Conservation (phyloP, 1,140 invertebrate genomes). For the Lutraria rhynchaena region DNA sequence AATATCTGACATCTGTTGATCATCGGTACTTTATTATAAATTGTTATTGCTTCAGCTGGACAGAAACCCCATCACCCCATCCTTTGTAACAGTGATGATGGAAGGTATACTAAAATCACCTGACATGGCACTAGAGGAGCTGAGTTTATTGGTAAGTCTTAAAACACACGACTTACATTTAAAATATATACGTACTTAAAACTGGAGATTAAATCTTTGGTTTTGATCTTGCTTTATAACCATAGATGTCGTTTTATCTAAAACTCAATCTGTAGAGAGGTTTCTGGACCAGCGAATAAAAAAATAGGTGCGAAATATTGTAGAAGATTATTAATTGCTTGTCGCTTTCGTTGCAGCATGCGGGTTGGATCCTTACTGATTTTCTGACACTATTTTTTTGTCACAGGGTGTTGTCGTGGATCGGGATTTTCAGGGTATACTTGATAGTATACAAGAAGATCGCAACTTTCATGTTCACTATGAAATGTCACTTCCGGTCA, state of each 20-base stretch:
- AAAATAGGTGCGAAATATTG: too few relatives aligned
- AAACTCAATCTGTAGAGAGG: too few relatives aligned
- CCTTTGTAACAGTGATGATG: slow-evolving; percentile 65
- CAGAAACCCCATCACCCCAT: slow-evolving; percentile 67
- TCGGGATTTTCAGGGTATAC: slow-evolving; percentile 63
- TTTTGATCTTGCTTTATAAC: too few relatives aligned
- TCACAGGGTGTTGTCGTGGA: slow-evolving; percentile 69
- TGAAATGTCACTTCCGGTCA: slow-evolving; percentile 67
- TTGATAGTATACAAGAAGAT: slow-evolving; percentile 54
- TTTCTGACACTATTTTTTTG: neutral
- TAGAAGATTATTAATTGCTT: too few relatives aligned
- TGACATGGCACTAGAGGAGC: slow-evolving; percentile 54
- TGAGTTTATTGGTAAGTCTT: slow-evolving; percentile 58
- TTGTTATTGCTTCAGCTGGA: slow-evolving; percentile 52
- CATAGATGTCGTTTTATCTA: too few relatives aligned
- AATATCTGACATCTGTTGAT: too few relatives aligned
- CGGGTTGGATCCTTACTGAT: neutral
- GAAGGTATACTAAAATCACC: slow-evolving; percentile 59
- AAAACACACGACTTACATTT: too few relatives aligned
- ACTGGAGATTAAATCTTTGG: too few relatives aligned
- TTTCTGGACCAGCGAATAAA: too few relatives aligned
- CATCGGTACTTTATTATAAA: too few relatives aligned
- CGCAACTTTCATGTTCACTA: slow-evolving; percentile 64
- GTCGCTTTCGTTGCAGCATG: too few relatives aligned
- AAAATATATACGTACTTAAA: too few relatives aligned